phyloP scores from a whole-genome alignment of 2,888 invertebrate genomes.

The Hypomecis punctinalis region DNA sequence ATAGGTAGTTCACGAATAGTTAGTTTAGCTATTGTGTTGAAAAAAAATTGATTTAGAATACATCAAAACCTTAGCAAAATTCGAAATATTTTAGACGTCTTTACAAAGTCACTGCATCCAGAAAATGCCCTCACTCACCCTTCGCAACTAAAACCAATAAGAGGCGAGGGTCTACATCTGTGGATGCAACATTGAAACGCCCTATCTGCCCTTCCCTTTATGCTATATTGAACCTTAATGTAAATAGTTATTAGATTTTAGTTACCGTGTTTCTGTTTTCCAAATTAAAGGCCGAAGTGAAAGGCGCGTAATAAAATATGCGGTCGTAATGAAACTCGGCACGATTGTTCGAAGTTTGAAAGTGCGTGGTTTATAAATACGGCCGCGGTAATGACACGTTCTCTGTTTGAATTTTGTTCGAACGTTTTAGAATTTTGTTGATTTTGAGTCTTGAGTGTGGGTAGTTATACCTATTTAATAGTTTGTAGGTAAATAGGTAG shows the following conservation, averaged over 20 bases:
- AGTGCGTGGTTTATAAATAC: slow-evolving; percentile 18
- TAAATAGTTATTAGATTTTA: slow-evolving; percentile 7
- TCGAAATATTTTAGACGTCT: slow-evolving; percentile 47
- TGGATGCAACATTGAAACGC: slow-evolving; percentile 64
- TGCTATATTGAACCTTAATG: slow-evolving; percentile 50
- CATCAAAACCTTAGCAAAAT: slow-evolving; percentile 9
- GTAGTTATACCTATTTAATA: neutral
- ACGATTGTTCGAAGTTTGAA: slow-evolving; percentile 16
- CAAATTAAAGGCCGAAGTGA: slow-evolving; percentile 62
- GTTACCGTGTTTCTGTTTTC: slow-evolving; percentile 42
- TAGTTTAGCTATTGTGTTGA: neutral
- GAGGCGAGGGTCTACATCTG: slow-evolving; percentile 73
- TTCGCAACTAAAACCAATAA: slow-evolving; percentile 80
- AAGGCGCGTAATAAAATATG: slow-evolving; percentile 61
- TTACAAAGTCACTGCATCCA: slow-evolving; percentile 70
- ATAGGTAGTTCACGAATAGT: neutral
- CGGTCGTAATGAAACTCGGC: slow-evolving; percentile 32
- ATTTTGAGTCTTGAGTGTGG: slow-evolving; percentile 2
- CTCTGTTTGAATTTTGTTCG: neutral
- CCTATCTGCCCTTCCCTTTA: slow-evolving; percentile 55
- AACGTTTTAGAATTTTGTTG: neutral
- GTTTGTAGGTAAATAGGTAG: no score
- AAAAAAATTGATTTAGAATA: neutral
- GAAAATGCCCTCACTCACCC: slow-evolving; percentile 70
- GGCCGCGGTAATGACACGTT: neutral